Percentiles rank a stretch among this genome's conserved stretches.
Evolutionary conservation across 2,113 vertebrate genomes (phyloP).

Genomic region (Lampris incognitus): DNA sequence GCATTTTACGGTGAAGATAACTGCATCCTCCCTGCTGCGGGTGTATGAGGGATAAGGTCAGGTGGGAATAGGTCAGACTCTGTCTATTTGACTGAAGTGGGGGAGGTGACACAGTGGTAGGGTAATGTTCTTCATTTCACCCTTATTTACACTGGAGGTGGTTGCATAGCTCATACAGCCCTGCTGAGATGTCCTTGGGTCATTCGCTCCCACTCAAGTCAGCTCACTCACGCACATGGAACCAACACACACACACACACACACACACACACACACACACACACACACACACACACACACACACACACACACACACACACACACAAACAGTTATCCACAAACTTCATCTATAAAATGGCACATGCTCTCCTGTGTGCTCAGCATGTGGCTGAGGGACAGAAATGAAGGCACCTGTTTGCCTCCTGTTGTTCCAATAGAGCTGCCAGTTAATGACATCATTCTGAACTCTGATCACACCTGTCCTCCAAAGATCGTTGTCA

Average conservation of each 20-base stretch:
- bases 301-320: constrained; percentile 17
- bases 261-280: constrained; percentile 1
- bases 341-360: constrained; percentile 27
- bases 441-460: constrained; percentile 32
- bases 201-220: constrained; percentile 36
- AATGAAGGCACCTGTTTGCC: constrained; percentile 11
- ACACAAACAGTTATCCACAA: constrained; percentile 37
- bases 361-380: not conserved
- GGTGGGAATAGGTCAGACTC: constrained; percentile 39
- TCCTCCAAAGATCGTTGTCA: not conserved
- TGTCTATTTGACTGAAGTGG: constrained; percentile 24
- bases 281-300: constrained; percentile 17
- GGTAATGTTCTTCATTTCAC: constrained; percentile 67
- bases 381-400: constrained; percentile 1
- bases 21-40: constrained; percentile 33
- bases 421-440: constrained; percentile 30
- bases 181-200: constrained; percentile 49
- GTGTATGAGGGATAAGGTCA: constrained; percentile 40
- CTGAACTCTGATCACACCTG: not conserved
- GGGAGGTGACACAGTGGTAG: constrained; percentile 39
- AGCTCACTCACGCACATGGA: constrained; percentile 18
- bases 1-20: constrained; percentile 34
- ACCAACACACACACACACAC: constrained; percentile 3
- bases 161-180: constrained; percentile 39
- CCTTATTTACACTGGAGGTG: constrained; percentile 64